Percentiles rank a stretch among this genome's conserved stretches.
These are phyloP conservation scores for Ianthella basta DNA, from an alignment of 37 sponge, comb jelly and placozoan species.

Conservation along the genomic window DNA sequence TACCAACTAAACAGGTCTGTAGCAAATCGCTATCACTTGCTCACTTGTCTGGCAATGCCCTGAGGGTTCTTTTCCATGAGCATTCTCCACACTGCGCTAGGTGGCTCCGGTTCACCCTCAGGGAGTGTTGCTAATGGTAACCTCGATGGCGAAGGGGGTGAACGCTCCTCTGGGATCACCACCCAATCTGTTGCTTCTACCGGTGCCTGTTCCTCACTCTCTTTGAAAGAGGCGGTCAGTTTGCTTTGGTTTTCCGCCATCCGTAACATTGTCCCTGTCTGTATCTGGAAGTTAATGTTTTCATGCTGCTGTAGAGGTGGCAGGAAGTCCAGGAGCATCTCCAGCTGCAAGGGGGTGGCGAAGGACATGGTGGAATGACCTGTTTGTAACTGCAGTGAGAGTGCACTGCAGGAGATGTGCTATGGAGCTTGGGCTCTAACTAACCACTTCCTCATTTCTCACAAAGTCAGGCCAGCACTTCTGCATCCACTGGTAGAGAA, in stretches of 20 bases:
- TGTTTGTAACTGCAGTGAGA: neutral
- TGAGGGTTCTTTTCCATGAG: neutral
- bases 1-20: too few species aligned
- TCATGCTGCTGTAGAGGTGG: constrained; percentile 39
- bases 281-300: constrained; percentile 70
- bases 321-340: constrained; percentile 47
- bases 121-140: neutral
- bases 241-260: neutral
- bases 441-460: constrained; percentile 47
- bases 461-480: constrained; percentile 77
- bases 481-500: constrained; percentile 72
- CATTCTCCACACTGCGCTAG: neutral
- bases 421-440: neutral
- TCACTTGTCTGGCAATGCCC: neutral
- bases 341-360: constrained; percentile 34
- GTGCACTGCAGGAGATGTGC: neutral
- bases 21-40: neutral
- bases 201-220: constrained; percentile 13
- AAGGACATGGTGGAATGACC: too few species aligned
- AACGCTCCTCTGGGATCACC: neutral
- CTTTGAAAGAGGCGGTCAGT: neutral
- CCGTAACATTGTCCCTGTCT: constrained; percentile 40
- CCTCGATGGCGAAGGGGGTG: neutral
- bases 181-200: too few species aligned
- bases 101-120: neutral